Evolutionary conservation across 1,140 invertebrate genomes (phyloP), one percentile per base, ranked within the genome.

Genomic region (Sycobia sp.): DNA sequence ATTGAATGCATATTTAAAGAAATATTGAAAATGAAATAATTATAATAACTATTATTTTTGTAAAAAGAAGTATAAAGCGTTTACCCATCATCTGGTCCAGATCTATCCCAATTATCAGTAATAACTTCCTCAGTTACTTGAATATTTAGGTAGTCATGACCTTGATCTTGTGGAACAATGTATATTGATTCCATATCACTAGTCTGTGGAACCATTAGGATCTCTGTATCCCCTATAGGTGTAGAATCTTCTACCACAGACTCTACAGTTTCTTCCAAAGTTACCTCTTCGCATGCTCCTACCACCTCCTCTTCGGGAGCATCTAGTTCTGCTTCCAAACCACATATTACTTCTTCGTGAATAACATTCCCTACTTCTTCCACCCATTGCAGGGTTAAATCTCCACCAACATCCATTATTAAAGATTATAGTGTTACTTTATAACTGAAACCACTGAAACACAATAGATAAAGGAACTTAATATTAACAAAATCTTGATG

Each of bases 51-150:
- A 32, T 32, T 32, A 7, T 44, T 46, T 53, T 29, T 53, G 67
- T 56, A 10, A 38, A 16, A 39, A 29, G 47, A 32, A 16, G 5
- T 11, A 38, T n/a, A 32, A 64, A 59, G 66, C 64, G 29, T 77
- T n/a, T 76, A 89, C 88, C 87, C 86, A 75, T 90, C 88, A 55
- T 89, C 87, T 5, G 87, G 87, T 46, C 86, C 87, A 55, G 86
- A 82, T 71, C 87, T 82, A 18, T 89, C 89, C 90, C 89, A 91
- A 66, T 89, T 89, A 73, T 91, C 89, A 1, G 89, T 88, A 8
- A 91, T 90, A 2, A 91, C 87, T 78, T 91, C 90, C 77, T 91
- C 90, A 2, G 89, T 89, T 13, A 90, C 88, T 67, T 84, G 79
- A 76, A 86, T 88, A 69, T 86, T 86, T 0, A 86, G 76, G 73